A percentile compares a stretch with the other conserved stretches of the same genome.
Evolutionary conservation across 2,113 vertebrate genomes (phyloP).

Genomic region (Datnioides undecimradiatus): DNA sequence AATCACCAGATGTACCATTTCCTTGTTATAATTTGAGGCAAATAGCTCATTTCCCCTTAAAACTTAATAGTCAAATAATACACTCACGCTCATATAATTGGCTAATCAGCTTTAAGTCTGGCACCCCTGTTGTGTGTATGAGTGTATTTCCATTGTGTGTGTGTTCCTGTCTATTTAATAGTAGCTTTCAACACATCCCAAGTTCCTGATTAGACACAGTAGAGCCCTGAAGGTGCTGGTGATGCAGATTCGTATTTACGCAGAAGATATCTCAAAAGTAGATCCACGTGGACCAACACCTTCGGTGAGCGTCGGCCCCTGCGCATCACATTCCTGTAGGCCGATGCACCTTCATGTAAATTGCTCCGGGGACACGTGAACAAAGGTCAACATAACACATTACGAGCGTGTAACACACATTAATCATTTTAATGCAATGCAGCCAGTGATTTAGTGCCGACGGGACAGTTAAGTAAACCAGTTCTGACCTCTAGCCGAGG

Average conservation of each 20-base stretch:
- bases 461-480: not conserved
- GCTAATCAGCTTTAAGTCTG: not conserved
- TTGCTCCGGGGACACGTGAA: not conserved
- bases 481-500: constrained; percentile 11
- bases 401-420: not conserved
- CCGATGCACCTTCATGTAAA: not conserved
- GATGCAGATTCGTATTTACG: not conserved
- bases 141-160: not conserved
- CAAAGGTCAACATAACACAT: constrained; percentile 29
- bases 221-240: not conserved
- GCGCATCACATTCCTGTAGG: not conserved
- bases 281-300: not conserved
- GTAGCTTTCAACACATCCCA: not conserved
- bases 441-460: not conserved
- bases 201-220: not conserved
- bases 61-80: not conserved
- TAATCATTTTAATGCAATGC: constrained; percentile 8
- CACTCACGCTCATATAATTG: no score
- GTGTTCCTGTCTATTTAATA: not conserved
- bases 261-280: not conserved
- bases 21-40: no score
- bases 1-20: not conserved
- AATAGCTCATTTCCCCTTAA: not conserved
- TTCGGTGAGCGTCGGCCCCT: not conserved
- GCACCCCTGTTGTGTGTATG: no score